Conservation (phyloP, 2,888 invertebrate genomes). For the Tetragonisca angustula region DNA sequence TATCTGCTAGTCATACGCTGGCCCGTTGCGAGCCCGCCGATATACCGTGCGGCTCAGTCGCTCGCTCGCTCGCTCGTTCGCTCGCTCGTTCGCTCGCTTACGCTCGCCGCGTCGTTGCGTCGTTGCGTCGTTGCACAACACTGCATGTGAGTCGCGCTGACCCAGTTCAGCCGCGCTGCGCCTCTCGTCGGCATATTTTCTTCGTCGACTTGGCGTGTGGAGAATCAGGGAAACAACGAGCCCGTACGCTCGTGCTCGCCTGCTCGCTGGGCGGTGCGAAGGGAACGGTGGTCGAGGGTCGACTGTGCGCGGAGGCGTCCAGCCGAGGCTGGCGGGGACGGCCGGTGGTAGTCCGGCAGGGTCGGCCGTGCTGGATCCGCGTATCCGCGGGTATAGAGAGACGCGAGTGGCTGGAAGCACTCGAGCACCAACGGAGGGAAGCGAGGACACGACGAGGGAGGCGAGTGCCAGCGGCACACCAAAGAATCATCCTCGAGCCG, state of each 20-base stretch:
- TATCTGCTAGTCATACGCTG: conserved; percentile 83
- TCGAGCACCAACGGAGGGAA: background rate
- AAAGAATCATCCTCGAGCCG: conserved; percentile 33
- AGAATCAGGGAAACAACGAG: no score
- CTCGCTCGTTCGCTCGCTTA: conserved; percentile 30
- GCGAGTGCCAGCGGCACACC: background rate
- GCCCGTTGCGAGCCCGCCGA: conserved; percentile 78
- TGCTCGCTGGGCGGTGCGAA: background rate
- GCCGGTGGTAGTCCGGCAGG: background rate
- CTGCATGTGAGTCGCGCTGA: conserved; percentile 34
- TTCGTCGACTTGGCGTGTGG: no score
- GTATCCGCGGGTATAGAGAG: background rate
- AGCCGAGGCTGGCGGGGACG: background rate
- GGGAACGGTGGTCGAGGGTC: background rate
- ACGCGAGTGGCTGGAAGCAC: background rate
- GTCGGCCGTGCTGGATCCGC: background rate
- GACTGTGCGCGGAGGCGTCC: background rate
- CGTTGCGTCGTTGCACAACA: background rate
- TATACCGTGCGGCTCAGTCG: conserved; percentile 58
- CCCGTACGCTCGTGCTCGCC: no score
- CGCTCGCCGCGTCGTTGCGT: no score
- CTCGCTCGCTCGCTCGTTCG: conserved; percentile 12
- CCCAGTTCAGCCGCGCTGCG: conserved; percentile 31
- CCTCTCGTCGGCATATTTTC: no score
- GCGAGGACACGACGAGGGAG: background rate